These are phyloP conservation scores for Lutra lutra DNA, from an alignment of 2,797 vertebrate species.

Conservation along the genomic window DNA sequence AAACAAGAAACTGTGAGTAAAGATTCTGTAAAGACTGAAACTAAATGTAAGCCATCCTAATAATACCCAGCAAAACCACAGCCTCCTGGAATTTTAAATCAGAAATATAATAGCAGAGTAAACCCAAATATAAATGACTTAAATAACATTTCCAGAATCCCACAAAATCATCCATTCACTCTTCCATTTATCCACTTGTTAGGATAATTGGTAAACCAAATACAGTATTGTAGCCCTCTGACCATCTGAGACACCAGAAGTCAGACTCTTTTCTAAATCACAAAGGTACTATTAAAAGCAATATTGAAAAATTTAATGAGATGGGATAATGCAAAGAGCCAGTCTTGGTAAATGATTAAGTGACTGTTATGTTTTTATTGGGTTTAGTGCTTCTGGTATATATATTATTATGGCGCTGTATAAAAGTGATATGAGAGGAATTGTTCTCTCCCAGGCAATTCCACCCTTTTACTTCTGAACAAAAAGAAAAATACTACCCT, in stretches of 20 bases:
- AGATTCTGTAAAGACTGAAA: constrained; percentile 25
- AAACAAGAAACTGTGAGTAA: not conserved
- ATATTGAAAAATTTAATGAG: constrained; percentile 65
- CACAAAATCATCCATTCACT: not conserved
- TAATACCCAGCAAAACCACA: constrained; percentile 28
- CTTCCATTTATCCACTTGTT: constrained; percentile 12
- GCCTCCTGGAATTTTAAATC: constrained; percentile 50
- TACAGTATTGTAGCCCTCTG: not conserved
- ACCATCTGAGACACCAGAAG: constrained; percentile 26
- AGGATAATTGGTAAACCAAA: constrained; percentile 49
- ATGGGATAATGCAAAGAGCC: constrained; percentile 45
- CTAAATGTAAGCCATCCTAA: not conserved
- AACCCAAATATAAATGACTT: constrained; percentile 35
- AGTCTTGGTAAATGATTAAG: constrained; percentile 57
- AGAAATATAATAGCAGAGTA: constrained; percentile 39
- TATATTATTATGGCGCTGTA: not conserved
- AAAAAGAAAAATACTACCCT: not conserved
- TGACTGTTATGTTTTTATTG: constrained; percentile 58
- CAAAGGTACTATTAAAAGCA: constrained; percentile 67
- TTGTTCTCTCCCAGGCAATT: constrained; percentile 47
- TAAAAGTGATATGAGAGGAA: constrained; percentile 51
- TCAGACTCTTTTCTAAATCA: constrained; percentile 40
- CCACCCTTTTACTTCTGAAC: constrained; percentile 19
- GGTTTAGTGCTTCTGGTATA: constrained; percentile 51
- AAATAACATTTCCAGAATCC: constrained; percentile 44